phyloP scores from a whole-genome alignment of 2,113 vertebrate genomes.

The Chunga burmeisteri region DNA sequence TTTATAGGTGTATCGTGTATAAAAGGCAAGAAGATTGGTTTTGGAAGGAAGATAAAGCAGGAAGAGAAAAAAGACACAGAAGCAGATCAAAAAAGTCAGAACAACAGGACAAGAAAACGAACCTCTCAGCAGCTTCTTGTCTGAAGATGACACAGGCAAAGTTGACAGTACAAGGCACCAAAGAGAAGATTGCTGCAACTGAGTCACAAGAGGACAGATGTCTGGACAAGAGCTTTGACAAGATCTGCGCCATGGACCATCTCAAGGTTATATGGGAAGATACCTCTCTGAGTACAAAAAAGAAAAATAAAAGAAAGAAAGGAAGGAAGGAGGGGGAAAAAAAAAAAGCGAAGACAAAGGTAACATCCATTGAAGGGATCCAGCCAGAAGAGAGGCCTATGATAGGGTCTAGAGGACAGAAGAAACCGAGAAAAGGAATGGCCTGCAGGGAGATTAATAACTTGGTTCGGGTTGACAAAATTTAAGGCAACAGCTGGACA shows the following conservation, averaged over 20 bases:
- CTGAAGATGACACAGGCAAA: conserved; percentile 16
- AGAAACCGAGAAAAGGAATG: not conserved
- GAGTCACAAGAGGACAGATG: not conserved
- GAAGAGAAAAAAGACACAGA: not conserved
- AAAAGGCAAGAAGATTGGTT: conserved; percentile 4
- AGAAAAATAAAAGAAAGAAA: not conserved
- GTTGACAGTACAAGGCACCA: not conserved
- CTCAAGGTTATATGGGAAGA: not conserved
- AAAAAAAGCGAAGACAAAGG: not conserved
- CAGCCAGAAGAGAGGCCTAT: not conserved
- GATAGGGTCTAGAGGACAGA: not conserved
- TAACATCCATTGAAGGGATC: not conserved
- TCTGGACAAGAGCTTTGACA: not conserved
- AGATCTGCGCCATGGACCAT: not conserved
- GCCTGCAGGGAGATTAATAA: not conserved
- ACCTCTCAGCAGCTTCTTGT: conserved; percentile 43
- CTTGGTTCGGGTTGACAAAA: not conserved
- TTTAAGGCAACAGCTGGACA: not conserved
- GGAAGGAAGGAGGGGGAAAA: accelerated
- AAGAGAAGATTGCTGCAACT: not conserved
- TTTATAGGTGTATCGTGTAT: not conserved
- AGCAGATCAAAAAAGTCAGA: conserved; percentile 18
- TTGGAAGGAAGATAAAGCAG: conserved; percentile 51
- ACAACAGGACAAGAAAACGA: not conserved
- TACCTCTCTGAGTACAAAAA: not conserved